Evolutionary conservation across 2,888 invertebrate genomes (phyloP).

Genomic region (Subacronicta megacephala): DNA sequence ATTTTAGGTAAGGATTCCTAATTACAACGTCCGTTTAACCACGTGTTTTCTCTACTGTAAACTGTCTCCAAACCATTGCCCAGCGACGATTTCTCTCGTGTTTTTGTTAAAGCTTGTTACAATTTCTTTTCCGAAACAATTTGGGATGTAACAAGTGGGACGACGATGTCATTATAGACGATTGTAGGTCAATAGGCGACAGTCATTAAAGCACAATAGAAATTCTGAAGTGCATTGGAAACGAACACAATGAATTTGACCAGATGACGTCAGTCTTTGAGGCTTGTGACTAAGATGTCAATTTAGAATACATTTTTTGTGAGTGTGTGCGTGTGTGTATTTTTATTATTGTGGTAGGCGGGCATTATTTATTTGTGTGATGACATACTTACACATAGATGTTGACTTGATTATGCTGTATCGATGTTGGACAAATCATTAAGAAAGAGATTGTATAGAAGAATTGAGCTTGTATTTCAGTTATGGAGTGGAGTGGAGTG

Average conservation of each 20-base stretch:
- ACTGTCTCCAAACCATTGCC: too few relatives aligned
- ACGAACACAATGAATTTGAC: slow-evolving; percentile 39
- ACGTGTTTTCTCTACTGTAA: too few relatives aligned
- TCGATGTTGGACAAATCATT: too few relatives aligned
- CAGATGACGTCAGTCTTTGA: slow-evolving; percentile 15
- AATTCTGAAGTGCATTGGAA: slow-evolving; percentile 38
- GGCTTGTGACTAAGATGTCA: neutral
- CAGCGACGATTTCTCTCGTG: slow-evolving; percentile 22
- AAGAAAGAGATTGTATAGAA: too few relatives aligned
- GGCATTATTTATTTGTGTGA: too few relatives aligned
- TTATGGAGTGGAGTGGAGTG: too few relatives aligned
- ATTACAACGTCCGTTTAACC: too few relatives aligned
- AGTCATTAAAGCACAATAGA: slow-evolving; percentile 41
- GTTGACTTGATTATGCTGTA: too few relatives aligned
- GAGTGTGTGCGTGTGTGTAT: neutral
- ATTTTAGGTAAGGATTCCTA: too few relatives aligned
- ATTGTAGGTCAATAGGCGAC: slow-evolving; percentile 47
- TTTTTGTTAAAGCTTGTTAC: slow-evolving; percentile 13
- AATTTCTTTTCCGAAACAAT: slow-evolving; percentile 34
- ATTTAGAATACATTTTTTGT: neutral
- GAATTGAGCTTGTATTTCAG: too few relatives aligned
- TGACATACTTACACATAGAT: too few relatives aligned
- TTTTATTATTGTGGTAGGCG: slow-evolving; percentile 13
- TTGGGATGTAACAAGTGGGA: slow-evolving; percentile 40
- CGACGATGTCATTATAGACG: slow-evolving; percentile 33